These are phyloP conservation scores for Cheilosia variabilis DNA, from an alignment of 2,888 invertebrate genomes.

Conservation along the genomic window DNA sequence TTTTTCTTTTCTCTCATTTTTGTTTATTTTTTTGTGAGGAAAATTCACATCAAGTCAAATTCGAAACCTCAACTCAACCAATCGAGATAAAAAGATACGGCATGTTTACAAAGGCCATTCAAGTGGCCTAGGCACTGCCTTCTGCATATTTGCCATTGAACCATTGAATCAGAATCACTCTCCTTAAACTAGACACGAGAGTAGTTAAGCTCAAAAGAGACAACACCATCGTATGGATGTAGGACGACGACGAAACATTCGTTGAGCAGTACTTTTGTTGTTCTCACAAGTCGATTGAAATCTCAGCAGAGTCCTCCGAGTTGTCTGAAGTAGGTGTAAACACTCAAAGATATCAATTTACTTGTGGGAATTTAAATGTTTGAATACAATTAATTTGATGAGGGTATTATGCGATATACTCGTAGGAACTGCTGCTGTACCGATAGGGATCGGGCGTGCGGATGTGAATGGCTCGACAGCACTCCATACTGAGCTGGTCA, in stretches of 20 bases:
- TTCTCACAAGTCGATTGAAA: conserved; percentile 48
- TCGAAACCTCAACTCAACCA: conserved; percentile 52
- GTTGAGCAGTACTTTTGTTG: conserved; percentile 55
- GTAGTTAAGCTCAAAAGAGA: conserved; percentile 16
- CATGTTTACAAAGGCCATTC: conserved; percentile 67
- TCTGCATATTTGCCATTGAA: conserved; percentile 63
- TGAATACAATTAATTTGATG: conserved; percentile 71
- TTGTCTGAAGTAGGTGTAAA: conserved; percentile 61
- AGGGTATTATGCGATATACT: conserved; percentile 30
- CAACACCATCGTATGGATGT: conserved; percentile 9
- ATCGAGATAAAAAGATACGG: conserved; percentile 53
- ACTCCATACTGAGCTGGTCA: conserved; percentile 29
- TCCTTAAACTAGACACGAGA: conserved; percentile 25
- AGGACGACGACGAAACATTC: conserved; percentile 11
- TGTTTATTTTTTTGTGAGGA: not conserved
- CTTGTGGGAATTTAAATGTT: conserved; percentile 63
- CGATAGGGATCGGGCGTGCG: not conserved
- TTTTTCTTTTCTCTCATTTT: not conserved
- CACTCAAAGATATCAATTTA: conserved; percentile 66
- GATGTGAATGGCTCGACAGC: conserved; percentile 24
- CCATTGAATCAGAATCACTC: conserved; percentile 48
- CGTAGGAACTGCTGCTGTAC: conserved; percentile 4
- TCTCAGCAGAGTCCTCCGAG: conserved; percentile 29
- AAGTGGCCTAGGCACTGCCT: conserved; percentile 60
- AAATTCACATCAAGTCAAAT: conserved; percentile 48